A percentile compares a stretch with the other conserved stretches of the same genome.
Conservation (phyloP, 2,113 vertebrate genomes). For the Marmota monax region DNA sequence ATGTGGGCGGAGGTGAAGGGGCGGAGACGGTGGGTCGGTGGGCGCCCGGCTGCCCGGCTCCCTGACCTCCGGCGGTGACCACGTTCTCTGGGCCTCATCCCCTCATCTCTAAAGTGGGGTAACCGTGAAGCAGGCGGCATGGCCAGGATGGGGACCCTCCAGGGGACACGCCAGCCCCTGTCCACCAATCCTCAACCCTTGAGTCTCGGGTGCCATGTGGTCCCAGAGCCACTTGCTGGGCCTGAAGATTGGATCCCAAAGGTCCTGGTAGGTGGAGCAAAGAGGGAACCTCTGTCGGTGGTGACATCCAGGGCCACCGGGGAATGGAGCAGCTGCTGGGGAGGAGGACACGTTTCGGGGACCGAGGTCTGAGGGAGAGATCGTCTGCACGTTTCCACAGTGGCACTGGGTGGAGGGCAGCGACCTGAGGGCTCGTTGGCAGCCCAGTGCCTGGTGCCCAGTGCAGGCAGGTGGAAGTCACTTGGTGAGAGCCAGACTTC, state of each 20-base stretch:
- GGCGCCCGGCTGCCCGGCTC: background rate
- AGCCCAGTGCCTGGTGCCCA: background rate
- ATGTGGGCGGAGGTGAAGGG: too few relatives aligned
- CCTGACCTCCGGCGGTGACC: background rate
- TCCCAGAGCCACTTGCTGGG: background rate
- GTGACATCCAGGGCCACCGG: background rate
- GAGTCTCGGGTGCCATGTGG: background rate
- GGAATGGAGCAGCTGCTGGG: background rate
- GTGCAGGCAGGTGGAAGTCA: background rate
- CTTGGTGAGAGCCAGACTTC: background rate
- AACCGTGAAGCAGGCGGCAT: background rate
- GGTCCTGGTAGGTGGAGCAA: background rate
- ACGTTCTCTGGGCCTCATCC: background rate
- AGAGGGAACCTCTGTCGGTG: background rate
- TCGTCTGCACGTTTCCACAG: too few relatives aligned
- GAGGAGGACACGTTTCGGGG: background rate
- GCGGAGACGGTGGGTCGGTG: background rate
- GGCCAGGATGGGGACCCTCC: background rate
- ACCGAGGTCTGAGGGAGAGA: background rate
- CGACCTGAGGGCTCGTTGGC: rapidly evolving
- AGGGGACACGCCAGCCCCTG: too few relatives aligned
- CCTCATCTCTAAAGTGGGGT: background rate
- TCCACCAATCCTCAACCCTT: too few relatives aligned
- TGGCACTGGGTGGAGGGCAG: background rate
- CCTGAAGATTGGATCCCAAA: background rate